phyloP scores from a whole-genome alignment of 2,797 vertebrate genomes.

The Peromyscus eremicus region DNA sequence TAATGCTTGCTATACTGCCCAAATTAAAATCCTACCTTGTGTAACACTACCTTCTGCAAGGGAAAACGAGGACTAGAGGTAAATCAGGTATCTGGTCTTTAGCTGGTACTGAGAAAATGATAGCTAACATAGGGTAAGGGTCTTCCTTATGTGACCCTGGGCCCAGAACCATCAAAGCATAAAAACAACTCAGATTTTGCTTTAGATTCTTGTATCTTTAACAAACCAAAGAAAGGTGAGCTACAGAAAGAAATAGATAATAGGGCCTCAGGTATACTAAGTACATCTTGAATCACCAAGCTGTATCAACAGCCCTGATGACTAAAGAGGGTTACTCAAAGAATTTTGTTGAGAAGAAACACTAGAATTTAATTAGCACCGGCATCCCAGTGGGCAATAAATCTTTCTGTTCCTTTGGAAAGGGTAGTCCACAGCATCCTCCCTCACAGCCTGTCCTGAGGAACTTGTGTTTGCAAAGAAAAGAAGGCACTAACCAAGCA shows the following conservation, averaged over 20 bases:
- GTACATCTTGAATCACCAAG: not conserved
- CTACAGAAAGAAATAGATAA: not conserved
- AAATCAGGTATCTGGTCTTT: conserved; percentile 1
- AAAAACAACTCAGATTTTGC: conserved; percentile 6
- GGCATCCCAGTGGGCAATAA: not conserved
- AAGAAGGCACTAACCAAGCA: not conserved
- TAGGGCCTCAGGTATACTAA: not conserved
- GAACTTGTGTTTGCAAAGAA: conserved; percentile 6
- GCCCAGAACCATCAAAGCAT: not conserved
- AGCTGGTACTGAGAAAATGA: conserved; percentile 6
- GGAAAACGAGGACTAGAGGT: not conserved
- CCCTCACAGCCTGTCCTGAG: not conserved
- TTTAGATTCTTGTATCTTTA: conserved; percentile 14
- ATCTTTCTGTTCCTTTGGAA: conserved; percentile 28
- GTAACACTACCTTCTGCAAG: not conserved
- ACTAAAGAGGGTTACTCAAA: not conserved
- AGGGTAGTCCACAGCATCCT: not conserved
- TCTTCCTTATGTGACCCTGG: not conserved
- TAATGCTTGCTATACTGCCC: not conserved
- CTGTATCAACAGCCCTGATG: not conserved
- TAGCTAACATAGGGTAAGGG: not conserved
- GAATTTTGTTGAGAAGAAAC: conserved; percentile 42
- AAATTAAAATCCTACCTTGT: not conserved
- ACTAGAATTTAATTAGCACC: conserved; percentile 10
- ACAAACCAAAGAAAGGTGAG: conserved; percentile 12